These are phyloP conservation scores for Cisticola juncidis DNA, from an alignment of 2,113 vertebrate genomes.

Conservation along the genomic window DNA sequence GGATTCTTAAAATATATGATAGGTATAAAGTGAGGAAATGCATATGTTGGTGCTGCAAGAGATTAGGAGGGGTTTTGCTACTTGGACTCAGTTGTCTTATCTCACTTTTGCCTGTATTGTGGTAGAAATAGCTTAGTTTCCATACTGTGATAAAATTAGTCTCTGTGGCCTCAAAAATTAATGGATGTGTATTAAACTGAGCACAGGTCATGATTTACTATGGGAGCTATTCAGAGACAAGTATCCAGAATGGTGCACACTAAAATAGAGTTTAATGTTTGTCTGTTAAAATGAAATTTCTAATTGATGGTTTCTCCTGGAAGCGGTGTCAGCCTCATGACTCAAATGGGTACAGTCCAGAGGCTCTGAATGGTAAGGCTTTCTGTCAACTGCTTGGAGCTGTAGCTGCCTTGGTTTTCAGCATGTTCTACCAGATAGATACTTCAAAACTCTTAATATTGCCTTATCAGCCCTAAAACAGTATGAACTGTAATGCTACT, in stretches of 20 bases:
- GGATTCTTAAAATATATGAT: neutral
- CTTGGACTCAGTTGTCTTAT: neutral
- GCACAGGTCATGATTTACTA: neutral
- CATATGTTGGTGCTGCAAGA: neutral
- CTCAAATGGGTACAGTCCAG: slow-evolving; percentile 28
- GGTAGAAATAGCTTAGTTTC: neutral
- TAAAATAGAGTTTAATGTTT: neutral
- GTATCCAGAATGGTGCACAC: neutral
- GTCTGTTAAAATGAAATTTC: slow-evolving; percentile 35
- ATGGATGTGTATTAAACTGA: neutral
- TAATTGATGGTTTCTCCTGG: slow-evolving; percentile 46
- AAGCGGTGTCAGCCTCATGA: slow-evolving; percentile 26
- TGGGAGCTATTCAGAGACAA: neutral
- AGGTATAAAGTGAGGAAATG: neutral
- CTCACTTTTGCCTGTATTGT: neutral
- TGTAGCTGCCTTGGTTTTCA: slow-evolving; percentile 42
- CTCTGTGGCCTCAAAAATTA: neutral
- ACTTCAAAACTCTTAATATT: neutral
- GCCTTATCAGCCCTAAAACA: neutral
- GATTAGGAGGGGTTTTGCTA: neutral
- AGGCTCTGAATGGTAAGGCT: slow-evolving; percentile 60
- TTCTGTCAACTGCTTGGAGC: slow-evolving; percentile 41
- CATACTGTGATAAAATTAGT: neutral
- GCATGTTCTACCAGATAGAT: slow-evolving; percentile 31
- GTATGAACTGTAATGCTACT: slow-evolving; percentile 14